phyloP scores from a whole-genome alignment of 1,140 invertebrate species.

The Drosophila bocki region DNA sequence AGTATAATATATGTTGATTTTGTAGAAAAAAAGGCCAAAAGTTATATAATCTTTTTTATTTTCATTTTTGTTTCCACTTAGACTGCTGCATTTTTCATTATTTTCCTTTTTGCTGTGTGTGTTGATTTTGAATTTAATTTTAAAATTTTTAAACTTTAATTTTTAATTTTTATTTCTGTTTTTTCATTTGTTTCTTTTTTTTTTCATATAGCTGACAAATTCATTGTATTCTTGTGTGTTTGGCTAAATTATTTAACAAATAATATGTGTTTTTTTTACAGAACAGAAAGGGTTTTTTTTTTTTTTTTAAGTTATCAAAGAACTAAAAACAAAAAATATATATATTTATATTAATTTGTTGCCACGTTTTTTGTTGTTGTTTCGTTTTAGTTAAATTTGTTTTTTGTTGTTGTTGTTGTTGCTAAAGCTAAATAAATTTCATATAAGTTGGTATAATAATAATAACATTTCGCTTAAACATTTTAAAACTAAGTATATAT shows the following conservation, averaged over 20 bases:
- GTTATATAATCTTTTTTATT: slow-evolving; percentile 58
- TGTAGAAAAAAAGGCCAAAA: slow-evolving; percentile 61
- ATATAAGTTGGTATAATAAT: slow-evolving; percentile 80
- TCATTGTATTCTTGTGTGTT: slow-evolving; percentile 75
- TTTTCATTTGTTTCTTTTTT: neutral
- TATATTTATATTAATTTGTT: slow-evolving; percentile 69
- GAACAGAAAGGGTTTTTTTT: slow-evolving; percentile 31
- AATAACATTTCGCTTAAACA: slow-evolving; percentile 78
- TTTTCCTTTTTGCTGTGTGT: slow-evolving; percentile 6
- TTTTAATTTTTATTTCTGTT: neutral
- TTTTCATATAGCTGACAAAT: slow-evolving; percentile 79
- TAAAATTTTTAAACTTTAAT: slow-evolving; percentile 6
- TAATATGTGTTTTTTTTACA: slow-evolving; percentile 37
- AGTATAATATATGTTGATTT: slow-evolving; percentile 3
- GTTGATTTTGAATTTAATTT: slow-evolving; percentile 48
- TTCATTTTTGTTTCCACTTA: slow-evolving; percentile 55
- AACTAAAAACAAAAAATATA: slow-evolving; percentile 56
- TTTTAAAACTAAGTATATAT: slow-evolving; percentile 61
- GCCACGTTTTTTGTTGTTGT: slow-evolving; percentile 68
- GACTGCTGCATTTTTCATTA: slow-evolving; percentile 21
- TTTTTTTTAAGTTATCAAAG: slow-evolving; percentile 34
- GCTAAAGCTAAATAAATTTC: slow-evolving; percentile 83
- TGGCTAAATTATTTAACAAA: slow-evolving; percentile 39
- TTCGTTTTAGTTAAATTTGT: slow-evolving; percentile 46
- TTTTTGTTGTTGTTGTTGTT: slow-evolving; percentile 48